Base-by-base conservation (phyloP, 2,797 vertebrate genomes). In the Scyliorhinus canicula region DNA sequence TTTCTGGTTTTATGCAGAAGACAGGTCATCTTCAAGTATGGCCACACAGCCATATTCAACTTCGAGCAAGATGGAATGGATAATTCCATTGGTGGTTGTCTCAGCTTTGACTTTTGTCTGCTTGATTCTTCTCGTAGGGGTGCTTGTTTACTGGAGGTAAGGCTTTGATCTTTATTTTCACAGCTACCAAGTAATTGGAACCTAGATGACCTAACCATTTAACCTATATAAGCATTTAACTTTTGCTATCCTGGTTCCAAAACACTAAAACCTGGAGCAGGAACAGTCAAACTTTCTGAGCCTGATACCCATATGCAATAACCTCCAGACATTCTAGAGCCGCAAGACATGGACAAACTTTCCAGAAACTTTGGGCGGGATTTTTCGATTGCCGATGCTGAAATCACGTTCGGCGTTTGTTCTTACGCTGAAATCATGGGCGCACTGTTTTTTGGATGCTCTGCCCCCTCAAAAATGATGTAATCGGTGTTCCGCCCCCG, bases 111-210 rank as follows among this genome's bases (percentile, higher is more conserved):
- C 98, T 74, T 98, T 99, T 82, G 97, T 99, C 97, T 99, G 99
- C 97, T 98, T 99, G 97, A 97, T 99, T 95, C 98, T 99, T 96
- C 98, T 99, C 96, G 97, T 99, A 91, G 98, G 98, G 86, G 98
- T 99, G 95, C 97, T 99, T 1, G 97, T 98, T 96, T 99, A 98
- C 97, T 99, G 99, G 99, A 99, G 98, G 99, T 99, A 96, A 98
- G 98, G 40, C 95, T 1, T 74, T 93, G 50, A 19, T 1, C 86
- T 95, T 94, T 35, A 8, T 79, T 26, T 74, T 94, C 74, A 67
- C 67, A 52, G 31, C 52, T 55, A 28, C 47, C 93, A 71, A 74
- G 6, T 67, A 65, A 44, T 67, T 67, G 60, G 63, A 28, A 28
- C 47, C 44, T 93, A 44, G 21, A 57, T 65, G 55, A 91, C 57